phyloP scores from a whole-genome alignment of 2,888 invertebrate genomes.

The Gnatocerus cornutus region DNA sequence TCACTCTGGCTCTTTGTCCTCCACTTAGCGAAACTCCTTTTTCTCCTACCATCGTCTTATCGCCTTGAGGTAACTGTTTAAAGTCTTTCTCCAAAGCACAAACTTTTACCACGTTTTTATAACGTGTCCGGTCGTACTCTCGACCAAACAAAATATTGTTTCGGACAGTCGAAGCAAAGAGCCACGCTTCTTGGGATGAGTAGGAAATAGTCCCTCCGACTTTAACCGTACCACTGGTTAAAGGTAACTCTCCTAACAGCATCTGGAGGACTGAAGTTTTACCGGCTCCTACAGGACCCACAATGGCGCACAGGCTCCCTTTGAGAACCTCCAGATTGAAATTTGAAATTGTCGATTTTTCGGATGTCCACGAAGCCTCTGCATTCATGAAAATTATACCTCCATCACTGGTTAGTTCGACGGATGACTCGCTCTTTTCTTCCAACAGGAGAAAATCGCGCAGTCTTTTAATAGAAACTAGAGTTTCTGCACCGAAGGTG shows the following conservation, averaged over 20 bases:
- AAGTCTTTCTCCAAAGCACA: conserved; percentile 81
- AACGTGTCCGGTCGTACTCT: conserved; percentile 73
- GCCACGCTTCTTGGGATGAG: conserved; percentile 86
- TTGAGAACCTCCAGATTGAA: conserved; percentile 42
- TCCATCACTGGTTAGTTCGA: conserved; percentile 4
- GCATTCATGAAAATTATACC: conserved; percentile 36
- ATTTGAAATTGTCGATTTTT: conserved; percentile 31
- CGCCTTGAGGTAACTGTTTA: conserved; percentile 80
- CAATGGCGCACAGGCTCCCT: conserved; percentile 68
- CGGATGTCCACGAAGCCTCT: conserved; percentile 38
- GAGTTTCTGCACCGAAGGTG: conserved; percentile 49
- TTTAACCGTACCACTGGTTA: conserved; percentile 75
- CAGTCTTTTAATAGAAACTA: conserved; percentile 52
- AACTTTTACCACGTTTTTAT: conserved; percentile 72
- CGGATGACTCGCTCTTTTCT: conserved; percentile 46
- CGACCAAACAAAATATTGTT: conserved; percentile 87
- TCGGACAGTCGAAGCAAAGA: conserved; percentile 79
- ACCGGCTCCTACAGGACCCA: conserved; percentile 80
- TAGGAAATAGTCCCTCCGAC: conserved; percentile 79
- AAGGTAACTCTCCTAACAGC: conserved; percentile 80
- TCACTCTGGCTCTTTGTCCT: conserved; percentile 85
- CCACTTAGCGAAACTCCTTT: conserved; percentile 84
- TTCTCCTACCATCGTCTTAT: conserved; percentile 84
- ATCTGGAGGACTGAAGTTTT: conserved; percentile 81
- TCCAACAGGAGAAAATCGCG: conserved; percentile 53